Percentiles rank a stretch among this genome's conserved stretches.
These are phyloP conservation scores for Drosophila ercepeae DNA, from an alignment of 1,140 invertebrate species.

Conservation along the genomic window DNA sequence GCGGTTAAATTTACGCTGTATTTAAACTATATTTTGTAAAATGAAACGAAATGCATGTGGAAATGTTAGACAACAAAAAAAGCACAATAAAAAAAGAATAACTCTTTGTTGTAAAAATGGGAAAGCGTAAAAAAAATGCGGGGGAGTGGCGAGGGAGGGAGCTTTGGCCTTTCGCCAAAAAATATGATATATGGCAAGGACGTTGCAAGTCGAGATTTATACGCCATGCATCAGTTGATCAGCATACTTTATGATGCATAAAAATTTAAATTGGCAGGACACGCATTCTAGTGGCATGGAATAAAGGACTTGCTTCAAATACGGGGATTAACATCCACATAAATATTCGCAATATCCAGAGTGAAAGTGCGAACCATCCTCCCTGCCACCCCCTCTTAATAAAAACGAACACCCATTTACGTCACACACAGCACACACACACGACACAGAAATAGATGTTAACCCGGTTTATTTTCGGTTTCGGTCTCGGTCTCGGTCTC, in stretches of 20 bases:
- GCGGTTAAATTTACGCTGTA: slow-evolving; percentile 74
- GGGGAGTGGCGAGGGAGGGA: not conserved
- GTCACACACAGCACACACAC: slow-evolving; percentile 17
- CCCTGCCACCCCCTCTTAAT: not conserved
- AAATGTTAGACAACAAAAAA: slow-evolving; percentile 53
- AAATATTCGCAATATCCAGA: slow-evolving; percentile 31
- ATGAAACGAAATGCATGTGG: slow-evolving; percentile 68
- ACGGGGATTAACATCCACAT: slow-evolving; percentile 8
- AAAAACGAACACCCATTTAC: slow-evolving; percentile 27
- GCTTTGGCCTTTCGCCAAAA: slow-evolving; percentile 5
- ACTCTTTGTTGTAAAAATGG: slow-evolving; percentile 43
- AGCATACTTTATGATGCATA: slow-evolving; percentile 51
- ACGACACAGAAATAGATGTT: slow-evolving; percentile 32
- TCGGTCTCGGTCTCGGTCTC: too few relatives aligned
- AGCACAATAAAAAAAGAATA: slow-evolving; percentile 37
- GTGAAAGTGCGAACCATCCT: slow-evolving; percentile 19
- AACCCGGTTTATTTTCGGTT: slow-evolving; percentile 38
- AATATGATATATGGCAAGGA: slow-evolving; percentile 25
- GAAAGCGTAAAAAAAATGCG: not conserved
- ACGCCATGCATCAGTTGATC: slow-evolving; percentile 46
- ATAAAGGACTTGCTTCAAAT: not conserved
- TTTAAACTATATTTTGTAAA: slow-evolving; percentile 68
- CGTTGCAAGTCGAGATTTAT: slow-evolving; percentile 36
- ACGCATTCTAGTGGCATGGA: not conserved
- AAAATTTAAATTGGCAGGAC: not conserved